These are phyloP conservation scores for Hemicrepidius hirtus DNA, from an alignment of 2,888 invertebrate genomes.

Conservation along the genomic window DNA sequence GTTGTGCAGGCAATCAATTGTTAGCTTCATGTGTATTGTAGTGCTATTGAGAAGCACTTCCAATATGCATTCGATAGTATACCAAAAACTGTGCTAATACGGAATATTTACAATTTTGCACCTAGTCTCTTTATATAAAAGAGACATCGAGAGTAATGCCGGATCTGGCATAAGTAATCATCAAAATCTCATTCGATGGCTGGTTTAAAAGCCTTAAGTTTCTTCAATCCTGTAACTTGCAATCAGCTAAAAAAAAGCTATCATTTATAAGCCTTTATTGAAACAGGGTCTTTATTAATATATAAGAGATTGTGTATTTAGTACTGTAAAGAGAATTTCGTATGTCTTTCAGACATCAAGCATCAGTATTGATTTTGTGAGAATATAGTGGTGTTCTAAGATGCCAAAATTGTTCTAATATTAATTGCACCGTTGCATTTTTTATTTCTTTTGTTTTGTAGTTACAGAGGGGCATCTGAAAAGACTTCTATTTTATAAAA, in stretches of 20 bases:
- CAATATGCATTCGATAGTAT: conserved; percentile 51
- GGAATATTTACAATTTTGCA: conserved; percentile 64
- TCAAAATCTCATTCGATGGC: conserved; percentile 43
- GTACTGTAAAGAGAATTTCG: conserved; percentile 64
- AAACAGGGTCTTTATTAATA: conserved; percentile 72
- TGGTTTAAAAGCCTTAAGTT: conserved; percentile 49
- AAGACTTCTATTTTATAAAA: neutral
- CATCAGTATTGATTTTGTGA: conserved; percentile 68
- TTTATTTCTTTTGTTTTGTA: conserved; percentile 1
- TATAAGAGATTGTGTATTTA: conserved; percentile 68
- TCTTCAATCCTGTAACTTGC: conserved; percentile 56
- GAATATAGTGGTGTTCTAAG: conserved; percentile 53
- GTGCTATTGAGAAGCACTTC: conserved; percentile 50
- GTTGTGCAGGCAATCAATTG: conserved; percentile 72
- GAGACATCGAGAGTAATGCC: conserved; percentile 53
- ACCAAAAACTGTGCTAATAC: conserved; percentile 56
- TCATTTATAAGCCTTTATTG: conserved; percentile 71
- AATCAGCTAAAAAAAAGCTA: conserved; percentile 69
- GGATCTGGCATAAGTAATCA: conserved; percentile 51
- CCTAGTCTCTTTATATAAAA: conserved; percentile 48
- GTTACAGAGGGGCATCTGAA: conserved; percentile 1
- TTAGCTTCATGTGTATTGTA: conserved; percentile 65
- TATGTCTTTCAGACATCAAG: conserved; percentile 64
- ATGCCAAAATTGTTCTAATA: conserved; percentile 35
- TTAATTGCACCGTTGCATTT: conserved; percentile 20